phyloP scores from a whole-genome alignment of 2,113 vertebrate genomes.

The Tychaedon coryphoeus region DNA sequence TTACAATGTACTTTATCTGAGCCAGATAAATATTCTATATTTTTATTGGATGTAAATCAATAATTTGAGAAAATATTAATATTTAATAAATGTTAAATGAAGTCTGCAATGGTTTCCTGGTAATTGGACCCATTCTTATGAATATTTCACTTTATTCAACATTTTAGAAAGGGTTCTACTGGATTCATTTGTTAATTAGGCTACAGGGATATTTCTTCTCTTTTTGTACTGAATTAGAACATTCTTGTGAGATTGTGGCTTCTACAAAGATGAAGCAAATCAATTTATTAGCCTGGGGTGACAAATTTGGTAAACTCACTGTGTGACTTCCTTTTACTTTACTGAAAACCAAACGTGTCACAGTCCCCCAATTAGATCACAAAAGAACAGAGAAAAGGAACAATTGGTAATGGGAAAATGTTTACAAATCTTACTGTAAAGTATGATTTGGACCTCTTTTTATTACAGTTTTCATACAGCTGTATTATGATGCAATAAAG shows the following conservation, averaged over 20 bases:
- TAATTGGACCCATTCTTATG: background rate
- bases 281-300: background rate
- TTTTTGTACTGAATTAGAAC: background rate
- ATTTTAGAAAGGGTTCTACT: background rate
- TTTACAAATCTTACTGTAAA: constrained; percentile 58
- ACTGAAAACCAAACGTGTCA: constrained; percentile 51
- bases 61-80: background rate
- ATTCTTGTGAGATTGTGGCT: background rate
- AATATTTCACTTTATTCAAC: background rate
- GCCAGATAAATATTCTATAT: background rate
- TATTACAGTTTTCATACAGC: background rate
- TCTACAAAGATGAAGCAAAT: background rate
- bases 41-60: background rate
- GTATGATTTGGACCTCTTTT: background rate
- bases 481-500: background rate
- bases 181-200: background rate
- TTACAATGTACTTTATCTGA: background rate
- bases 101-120: background rate
- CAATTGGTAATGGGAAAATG: constrained; percentile 21
- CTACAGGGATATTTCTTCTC: background rate
- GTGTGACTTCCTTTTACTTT: constrained; percentile 50
- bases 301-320: background rate
- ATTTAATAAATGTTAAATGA: background rate
- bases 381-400: constrained; percentile 49
- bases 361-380: constrained; percentile 20